phyloP scores from a whole-genome alignment of 2,888 invertebrate genomes.

The Gastrophysa polygoni region DNA sequence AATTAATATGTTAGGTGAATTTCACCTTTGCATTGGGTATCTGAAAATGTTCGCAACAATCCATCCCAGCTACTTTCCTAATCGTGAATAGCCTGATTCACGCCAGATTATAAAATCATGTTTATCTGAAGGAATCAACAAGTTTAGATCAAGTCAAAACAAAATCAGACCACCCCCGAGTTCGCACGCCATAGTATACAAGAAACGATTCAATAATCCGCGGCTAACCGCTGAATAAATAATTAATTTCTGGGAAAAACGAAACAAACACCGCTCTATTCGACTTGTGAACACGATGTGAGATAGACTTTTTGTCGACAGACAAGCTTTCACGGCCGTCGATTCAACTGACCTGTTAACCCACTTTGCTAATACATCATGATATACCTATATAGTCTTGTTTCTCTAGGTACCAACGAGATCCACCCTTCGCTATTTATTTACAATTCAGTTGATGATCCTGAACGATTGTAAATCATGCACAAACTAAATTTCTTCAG shows the following conservation, averaged over 20 bases:
- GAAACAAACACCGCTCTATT: slow-evolving; percentile 10
- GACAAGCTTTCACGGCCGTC: slow-evolving; percentile 6
- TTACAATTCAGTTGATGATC: too few relatives aligned
- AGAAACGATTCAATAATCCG: not conserved
- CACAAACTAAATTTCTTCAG: too few relatives aligned
- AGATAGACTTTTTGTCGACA: slow-evolving; percentile 1
- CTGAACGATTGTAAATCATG: too few relatives aligned
- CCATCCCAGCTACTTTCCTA: too few relatives aligned
- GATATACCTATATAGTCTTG: too few relatives aligned
- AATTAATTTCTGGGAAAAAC: slow-evolving; percentile 10
- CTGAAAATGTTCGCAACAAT: too few relatives aligned
- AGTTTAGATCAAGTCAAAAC: not conserved
- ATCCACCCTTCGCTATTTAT: too few relatives aligned
- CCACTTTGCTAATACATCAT: not conserved
- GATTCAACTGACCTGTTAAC: slow-evolving; percentile 11
- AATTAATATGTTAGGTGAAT: too few relatives aligned
- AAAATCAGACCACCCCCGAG: not conserved
- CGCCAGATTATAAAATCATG: not conserved
- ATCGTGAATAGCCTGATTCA: not conserved
- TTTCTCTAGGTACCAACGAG: too few relatives aligned
- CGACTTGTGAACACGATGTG: slow-evolving; percentile 5
- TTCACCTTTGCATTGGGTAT: too few relatives aligned
- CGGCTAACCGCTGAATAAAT: slow-evolving; percentile 11
- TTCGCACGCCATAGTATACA: not conserved
- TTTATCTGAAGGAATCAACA: not conserved